A percentile compares a stretch with the other conserved stretches of the same genome.
phyloP scores from a whole-genome alignment of 1,140 invertebrate species.

The Riptortus pedestris region DNA sequence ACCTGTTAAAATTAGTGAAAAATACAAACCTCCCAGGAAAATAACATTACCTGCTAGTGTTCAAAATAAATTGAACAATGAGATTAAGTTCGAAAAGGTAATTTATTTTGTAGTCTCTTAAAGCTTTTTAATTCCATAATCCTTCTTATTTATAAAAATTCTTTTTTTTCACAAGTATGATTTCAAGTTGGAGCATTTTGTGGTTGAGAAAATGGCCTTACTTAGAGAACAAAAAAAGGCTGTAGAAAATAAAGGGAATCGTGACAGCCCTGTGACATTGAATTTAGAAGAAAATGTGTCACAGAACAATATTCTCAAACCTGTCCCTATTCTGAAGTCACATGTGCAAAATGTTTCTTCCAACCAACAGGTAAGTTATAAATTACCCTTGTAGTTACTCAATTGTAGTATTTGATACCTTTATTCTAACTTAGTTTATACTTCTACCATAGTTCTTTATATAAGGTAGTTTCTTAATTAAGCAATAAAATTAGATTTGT shows the following conservation, averaged over 20 bases:
- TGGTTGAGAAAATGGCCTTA: conserved; percentile 34
- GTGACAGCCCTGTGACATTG: not conserved
- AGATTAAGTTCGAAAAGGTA: conserved; percentile 24
- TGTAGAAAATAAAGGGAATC: not conserved
- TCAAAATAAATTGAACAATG: conserved; percentile 28
- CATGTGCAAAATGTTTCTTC: not conserved
- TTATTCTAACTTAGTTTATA: too few species aligned
- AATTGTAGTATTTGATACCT: too few species aligned
- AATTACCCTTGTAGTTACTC: too few species aligned
- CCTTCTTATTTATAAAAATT: too few species aligned
- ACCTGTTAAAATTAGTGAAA: conserved; percentile 75
- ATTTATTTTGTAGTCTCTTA: too few species aligned
- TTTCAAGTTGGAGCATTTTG: conserved; percentile 53
- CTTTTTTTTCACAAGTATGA: too few species aligned
- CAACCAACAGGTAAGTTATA: not conserved
- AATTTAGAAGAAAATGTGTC: conserved; percentile 30
- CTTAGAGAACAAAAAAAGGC: conserved; percentile 35
- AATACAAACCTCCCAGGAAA: conserved; percentile 64
- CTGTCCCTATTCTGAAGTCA: conserved; percentile 29
- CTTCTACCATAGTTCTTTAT: too few species aligned
- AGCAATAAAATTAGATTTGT: too few species aligned
- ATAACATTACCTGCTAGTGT: conserved; percentile 53
- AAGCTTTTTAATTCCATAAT: too few species aligned
- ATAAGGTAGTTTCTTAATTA: too few species aligned
- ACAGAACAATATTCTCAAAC: conserved; percentile 30